Conservation (phyloP, 2,888 invertebrate species). For the Tipula confusa region DNA sequence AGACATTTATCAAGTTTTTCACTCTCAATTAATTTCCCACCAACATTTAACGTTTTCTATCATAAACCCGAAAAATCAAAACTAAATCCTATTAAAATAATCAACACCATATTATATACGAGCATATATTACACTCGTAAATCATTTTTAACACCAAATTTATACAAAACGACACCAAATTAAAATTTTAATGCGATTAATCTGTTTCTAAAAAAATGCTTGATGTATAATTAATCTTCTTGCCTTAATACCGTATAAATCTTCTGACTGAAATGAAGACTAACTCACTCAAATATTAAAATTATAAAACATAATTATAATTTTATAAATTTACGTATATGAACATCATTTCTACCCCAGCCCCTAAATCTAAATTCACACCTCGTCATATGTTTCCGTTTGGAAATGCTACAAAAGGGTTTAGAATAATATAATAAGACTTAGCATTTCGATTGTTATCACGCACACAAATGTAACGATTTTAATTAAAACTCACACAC, state of each 20-base stretch:
- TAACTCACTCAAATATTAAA: conserved; percentile 13
- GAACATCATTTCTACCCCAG: background rate
- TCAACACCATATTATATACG: background rate
- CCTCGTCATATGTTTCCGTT: background rate
- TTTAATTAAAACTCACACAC: background rate
- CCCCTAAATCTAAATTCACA: background rate
- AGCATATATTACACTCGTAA: background rate
- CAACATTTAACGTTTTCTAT: background rate
- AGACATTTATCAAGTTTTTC: too few species aligned
- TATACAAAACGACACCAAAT: background rate
- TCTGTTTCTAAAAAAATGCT: background rate
- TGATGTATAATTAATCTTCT: background rate
- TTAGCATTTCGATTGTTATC: background rate
- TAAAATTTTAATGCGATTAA: background rate
- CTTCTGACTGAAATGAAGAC: background rate
- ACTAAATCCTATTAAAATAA: background rate
- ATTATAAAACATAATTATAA: conserved; percentile 14
- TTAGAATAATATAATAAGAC: background rate
- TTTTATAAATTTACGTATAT: background rate
- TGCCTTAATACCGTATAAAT: background rate
- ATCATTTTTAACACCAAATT: background rate
- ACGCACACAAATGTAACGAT: background rate
- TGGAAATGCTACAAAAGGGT: background rate
- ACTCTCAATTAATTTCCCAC: background rate
- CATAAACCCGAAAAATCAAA: background rate